These are phyloP conservation scores for Hedya salicella DNA, from an alignment of 2,888 invertebrate species.

Conservation along the genomic window DNA sequence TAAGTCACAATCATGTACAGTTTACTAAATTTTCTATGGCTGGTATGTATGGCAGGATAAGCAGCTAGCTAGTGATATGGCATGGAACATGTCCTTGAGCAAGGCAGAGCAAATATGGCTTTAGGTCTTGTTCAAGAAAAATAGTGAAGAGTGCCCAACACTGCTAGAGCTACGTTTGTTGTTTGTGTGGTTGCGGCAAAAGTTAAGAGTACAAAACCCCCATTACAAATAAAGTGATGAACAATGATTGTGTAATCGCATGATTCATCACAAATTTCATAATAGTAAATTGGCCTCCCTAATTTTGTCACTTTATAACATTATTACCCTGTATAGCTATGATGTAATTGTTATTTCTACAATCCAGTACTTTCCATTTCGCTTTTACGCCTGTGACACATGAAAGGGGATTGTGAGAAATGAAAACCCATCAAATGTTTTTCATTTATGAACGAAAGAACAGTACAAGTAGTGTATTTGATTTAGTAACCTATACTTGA, in stretches of 20 bases:
- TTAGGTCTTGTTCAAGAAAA: too few species aligned
- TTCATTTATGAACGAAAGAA: not conserved
- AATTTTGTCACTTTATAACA: not conserved
- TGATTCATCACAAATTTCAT: not conserved
- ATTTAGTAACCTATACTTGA: slow-evolving; percentile 82
- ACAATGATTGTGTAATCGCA: not conserved
- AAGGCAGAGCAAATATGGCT: too few species aligned
- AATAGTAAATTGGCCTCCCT: not conserved
- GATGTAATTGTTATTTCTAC: not conserved
- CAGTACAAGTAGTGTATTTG: slow-evolving; percentile 42
- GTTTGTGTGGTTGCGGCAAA: not conserved
- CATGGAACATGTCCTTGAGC: too few species aligned
- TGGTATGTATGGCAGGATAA: not conserved
- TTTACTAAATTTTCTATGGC: slow-evolving; percentile 73
- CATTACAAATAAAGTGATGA: not conserved
- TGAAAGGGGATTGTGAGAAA: not conserved
- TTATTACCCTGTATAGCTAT: not conserved
- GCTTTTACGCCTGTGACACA: too few species aligned
- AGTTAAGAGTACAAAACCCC: slow-evolving; percentile 1
- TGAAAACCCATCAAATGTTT: not conserved
- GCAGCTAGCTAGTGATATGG: not conserved
- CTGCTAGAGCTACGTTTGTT: not conserved
- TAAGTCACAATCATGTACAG: slow-evolving; percentile 83
- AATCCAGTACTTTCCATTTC: not conserved
- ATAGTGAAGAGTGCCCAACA: too few species aligned